Base-by-base conservation (phyloP, 64 coral and sea anemone species). In the Dendrophyllia cribrosa region DNA sequence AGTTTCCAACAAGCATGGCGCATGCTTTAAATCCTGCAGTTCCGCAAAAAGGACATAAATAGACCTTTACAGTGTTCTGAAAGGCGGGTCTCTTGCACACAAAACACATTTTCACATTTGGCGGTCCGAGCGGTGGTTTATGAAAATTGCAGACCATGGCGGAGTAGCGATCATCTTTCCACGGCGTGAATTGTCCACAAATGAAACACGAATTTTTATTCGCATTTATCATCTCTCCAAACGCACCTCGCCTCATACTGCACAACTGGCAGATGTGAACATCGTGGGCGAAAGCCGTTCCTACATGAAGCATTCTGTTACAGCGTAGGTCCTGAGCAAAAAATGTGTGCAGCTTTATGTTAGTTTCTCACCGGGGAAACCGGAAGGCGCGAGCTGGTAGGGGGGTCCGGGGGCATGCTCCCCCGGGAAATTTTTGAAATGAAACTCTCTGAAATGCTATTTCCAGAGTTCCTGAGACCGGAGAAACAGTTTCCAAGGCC, bases 231-330 rank as follows among this genome's bases (percentile, higher is more conserved):
- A 88, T n/a, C 3, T 92, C 90, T n/a, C 95, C 95, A 87, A 96
- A 88, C 24, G 72, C 64, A 73, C 89, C 47, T 3, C 92, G 76
- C 24, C 67, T 53, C 58, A 84, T 89, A 14, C 80, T 72, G 55
- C 95, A 96, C 63, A 96, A 91, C 34, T 93, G 85, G 59, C 95
- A 96, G 61, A 96, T 86, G 16, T 81, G 5, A 45, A 96, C 90
- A 6, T 96, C 78, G 11, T 92, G 70, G 24, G 52, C 58, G 17
- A 93, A 88, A 0, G 87, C 12, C 14, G 77, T 24, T 22, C 75
- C 88, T 16, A 22, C 47, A 1, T 65, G 60, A 4, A 87, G 81
- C 49, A 85, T 51, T 17, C 69, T 91, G 26, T 89, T 70, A 69
- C 95, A 96, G 43, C 80, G 87, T 13, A 96, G 51, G 22, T 71